Conservation (phyloP, 1,140 invertebrate genomes). For the Trichonephila clavata region DNA sequence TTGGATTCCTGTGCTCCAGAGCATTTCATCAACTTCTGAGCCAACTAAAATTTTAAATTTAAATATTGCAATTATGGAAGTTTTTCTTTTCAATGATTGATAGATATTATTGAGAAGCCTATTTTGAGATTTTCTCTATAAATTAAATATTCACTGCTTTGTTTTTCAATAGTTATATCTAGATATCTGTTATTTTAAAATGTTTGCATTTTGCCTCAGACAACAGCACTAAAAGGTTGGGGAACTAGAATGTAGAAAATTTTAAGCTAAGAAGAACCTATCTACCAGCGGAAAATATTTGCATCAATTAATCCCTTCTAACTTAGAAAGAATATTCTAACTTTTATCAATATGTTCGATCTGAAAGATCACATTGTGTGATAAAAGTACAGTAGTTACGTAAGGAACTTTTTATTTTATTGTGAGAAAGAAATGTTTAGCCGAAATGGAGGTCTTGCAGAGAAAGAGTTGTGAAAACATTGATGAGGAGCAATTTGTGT, state of each 20-base stretch:
- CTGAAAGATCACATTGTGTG: neutral
- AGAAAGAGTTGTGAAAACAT: neutral
- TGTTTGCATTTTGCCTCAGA: neutral
- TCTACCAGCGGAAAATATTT: neutral
- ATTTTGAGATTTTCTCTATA: too few relatives aligned
- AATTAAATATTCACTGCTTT: too few relatives aligned
- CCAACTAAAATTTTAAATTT: too few relatives aligned
- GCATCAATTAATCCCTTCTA: neutral
- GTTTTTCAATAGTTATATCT: too few relatives aligned
- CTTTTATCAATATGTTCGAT: neutral
- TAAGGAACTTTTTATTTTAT: neutral
- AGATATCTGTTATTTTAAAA: neutral
- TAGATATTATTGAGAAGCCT: too few relatives aligned
- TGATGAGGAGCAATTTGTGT: neutral
- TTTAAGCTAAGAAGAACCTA: neutral
- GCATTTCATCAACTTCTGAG: too few relatives aligned
- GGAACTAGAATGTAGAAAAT: neutral
- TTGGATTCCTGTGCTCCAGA: too few relatives aligned
- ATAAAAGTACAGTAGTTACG: neutral
- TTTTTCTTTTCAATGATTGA: too few relatives aligned
- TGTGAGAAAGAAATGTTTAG: neutral
- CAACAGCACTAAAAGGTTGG: neutral
- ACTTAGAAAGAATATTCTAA: neutral
- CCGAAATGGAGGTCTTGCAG: neutral
- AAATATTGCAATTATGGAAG: too few relatives aligned